Conservation (phyloP, 2,113 vertebrate genomes). For the Apistogramma diplotaenia region DNA sequence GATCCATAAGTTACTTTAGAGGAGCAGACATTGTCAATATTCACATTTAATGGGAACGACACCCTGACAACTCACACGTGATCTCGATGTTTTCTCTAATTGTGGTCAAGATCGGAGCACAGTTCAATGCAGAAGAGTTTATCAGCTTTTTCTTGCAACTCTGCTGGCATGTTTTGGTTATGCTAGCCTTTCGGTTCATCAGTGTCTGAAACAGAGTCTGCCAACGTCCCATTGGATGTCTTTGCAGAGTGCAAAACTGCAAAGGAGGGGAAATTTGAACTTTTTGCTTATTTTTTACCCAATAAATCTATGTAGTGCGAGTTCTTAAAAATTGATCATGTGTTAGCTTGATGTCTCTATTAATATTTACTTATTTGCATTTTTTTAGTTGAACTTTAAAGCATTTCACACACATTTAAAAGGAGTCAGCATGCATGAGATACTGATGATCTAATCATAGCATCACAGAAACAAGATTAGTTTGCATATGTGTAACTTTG, state of each 20-base stretch:
- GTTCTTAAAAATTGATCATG: neutral
- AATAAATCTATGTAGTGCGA: neutral
- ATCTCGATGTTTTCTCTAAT: neutral
- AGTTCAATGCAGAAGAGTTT: neutral
- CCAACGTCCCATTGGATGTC: neutral
- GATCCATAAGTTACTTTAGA: too few species aligned
- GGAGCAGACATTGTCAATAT: too few species aligned
- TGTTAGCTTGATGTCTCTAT: neutral
- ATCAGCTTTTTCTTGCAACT: neutral
- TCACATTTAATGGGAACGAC: neutral
- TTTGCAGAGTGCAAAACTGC: too few species aligned
- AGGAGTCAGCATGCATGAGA: neutral
- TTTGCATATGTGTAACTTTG: neutral
- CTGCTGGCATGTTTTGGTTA: neutral
- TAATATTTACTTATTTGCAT: neutral
- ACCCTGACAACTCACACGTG: neutral
- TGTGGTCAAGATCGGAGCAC: neutral
- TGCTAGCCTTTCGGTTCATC: neutral
- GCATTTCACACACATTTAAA: neutral
- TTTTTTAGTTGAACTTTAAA: neutral
- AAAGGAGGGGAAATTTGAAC: neutral
- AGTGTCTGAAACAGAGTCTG: neutral
- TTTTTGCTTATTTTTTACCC: neutral
- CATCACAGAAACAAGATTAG: neutral
- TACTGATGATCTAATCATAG: neutral